Evolutionary conservation across 2,113 vertebrate genomes (phyloP).

Genomic region (Semicossyphus pulcher): DNA sequence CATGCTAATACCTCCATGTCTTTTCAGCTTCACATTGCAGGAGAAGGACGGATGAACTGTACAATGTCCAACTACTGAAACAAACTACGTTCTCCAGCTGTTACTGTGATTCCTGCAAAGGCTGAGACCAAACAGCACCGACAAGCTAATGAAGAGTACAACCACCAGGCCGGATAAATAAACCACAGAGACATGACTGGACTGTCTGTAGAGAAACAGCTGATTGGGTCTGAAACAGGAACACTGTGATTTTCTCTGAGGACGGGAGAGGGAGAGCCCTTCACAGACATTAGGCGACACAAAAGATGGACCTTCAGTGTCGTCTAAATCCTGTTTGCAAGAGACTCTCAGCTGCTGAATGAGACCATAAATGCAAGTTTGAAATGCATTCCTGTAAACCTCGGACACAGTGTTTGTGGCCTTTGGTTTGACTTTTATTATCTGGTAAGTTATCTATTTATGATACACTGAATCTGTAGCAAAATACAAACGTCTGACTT

Average conservation of each 20-base stretch:
- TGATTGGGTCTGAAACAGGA: slow-evolving; percentile 10
- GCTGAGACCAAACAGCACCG: slow-evolving; percentile 27
- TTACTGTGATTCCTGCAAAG: slow-evolving; percentile 44
- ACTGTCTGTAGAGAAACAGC: slow-evolving; percentile 13
- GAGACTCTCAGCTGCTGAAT: slow-evolving; percentile 33
- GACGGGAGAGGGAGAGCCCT: background rate
- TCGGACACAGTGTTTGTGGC: slow-evolving; percentile 46
- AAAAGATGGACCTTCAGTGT: background rate
- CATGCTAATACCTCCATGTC: slow-evolving; percentile 24
- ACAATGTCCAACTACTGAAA: slow-evolving; percentile 51
- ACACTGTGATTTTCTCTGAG: background rate
- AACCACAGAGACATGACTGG: background rate
- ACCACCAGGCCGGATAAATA: background rate
- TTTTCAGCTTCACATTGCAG: slow-evolving; percentile 77
- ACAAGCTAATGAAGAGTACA: slow-evolving; percentile 12
- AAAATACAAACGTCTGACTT: slow-evolving; percentile 38
- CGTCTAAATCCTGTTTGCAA: slow-evolving; percentile 36
- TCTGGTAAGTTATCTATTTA: slow-evolving; percentile 83
- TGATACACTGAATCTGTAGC: slow-evolving; percentile 69
- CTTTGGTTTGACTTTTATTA: slow-evolving; percentile 62
- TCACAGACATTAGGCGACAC: slow-evolving; percentile 17
- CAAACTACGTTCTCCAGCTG: slow-evolving; percentile 13
- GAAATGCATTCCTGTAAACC: slow-evolving; percentile 39
- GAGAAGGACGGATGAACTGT: slow-evolving; percentile 73
- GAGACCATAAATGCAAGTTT: slow-evolving; percentile 10